These are phyloP conservation scores for Hafferia zeledoni DNA, from an alignment of 2,797 vertebrate genomes.

Conservation along the genomic window DNA sequence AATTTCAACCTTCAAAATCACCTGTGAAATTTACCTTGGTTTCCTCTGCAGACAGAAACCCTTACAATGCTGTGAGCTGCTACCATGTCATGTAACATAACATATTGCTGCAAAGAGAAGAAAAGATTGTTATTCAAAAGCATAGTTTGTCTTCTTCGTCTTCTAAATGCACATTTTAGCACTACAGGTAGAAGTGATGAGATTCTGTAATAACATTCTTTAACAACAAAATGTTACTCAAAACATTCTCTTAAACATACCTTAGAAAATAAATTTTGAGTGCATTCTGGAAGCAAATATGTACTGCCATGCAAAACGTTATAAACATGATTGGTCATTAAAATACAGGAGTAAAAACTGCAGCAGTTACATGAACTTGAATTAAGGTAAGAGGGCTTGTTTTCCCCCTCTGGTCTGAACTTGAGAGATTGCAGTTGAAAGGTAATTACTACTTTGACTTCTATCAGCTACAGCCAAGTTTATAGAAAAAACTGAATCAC, in stretches of 20 bases:
- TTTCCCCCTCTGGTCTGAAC: neutral
- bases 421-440: neutral
- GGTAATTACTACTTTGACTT: neutral
- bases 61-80: constrained; percentile 94
- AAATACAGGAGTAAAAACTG: neutral
- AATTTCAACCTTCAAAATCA: neutral
- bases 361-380: neutral
- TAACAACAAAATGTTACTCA: neutral
- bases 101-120: constrained; percentile 87
- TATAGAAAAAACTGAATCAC: neutral
- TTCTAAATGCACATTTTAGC: neutral
- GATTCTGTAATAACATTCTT: neutral
- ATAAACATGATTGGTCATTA: neutral
- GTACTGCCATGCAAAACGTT: neutral
- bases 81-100: constrained; percentile 98
- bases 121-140: neutral
- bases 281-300: neutral
- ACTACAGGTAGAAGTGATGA: neutral
- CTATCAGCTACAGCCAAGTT: neutral
- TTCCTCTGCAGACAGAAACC: constrained; percentile 91
- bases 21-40: constrained; percentile 82
- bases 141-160: neutral
- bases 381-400: fast-evolving
- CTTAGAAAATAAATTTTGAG: neutral
- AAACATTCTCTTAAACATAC: neutral